Evolutionary conservation across 1,140 invertebrate genomes (phyloP), one percentile per base, ranked within the genome.

Genomic region (Capitella teleta): DNA sequence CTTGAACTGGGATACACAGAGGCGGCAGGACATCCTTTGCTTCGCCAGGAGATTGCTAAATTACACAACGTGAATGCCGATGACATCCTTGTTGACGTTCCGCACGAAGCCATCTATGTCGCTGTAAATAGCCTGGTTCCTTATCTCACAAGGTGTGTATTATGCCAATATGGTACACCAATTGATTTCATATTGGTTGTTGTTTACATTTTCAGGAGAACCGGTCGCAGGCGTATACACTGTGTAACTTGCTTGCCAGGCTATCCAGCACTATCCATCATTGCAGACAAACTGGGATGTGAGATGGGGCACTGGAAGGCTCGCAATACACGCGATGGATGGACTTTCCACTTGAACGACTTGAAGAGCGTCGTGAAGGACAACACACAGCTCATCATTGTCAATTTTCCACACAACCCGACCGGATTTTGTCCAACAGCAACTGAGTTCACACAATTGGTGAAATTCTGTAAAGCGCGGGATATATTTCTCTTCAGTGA

Each of bases 341-440:
- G 38, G 38, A 16, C 6, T 19, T 41, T 41, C 21, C 12, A 21
- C 21, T 6, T 41, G 10, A 21, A 6, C 10, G 38, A 41, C 38
- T 19, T 41, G 10, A 41, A 19, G 21, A 8, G 8, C 6, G 8
- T 41, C 12, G 8, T 41, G 18, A 41, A 19, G 21, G 38, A 41
- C 38, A 21, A 41, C 18, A 41, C 38, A 6, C 12, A 19, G 18
- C 21, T 41, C 6, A 8, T 41, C 6, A 21, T 41, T 6, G 38
- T 41, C 10, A 41, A 41, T 21, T 41, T 41, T 21, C 38, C 38
- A 14, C 38, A 41, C 38, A 41, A 41, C 38, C 38, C 38, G 12
- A 41, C 38, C 8, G 38, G 38, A 6, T 41, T 8, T 19, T 12
- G 12, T 16, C 18, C 18, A 10, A 8, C 38, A 41, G 21, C 12